phyloP scores from a whole-genome alignment of 2,113 vertebrate species.

The Cottus gobio region DNA sequence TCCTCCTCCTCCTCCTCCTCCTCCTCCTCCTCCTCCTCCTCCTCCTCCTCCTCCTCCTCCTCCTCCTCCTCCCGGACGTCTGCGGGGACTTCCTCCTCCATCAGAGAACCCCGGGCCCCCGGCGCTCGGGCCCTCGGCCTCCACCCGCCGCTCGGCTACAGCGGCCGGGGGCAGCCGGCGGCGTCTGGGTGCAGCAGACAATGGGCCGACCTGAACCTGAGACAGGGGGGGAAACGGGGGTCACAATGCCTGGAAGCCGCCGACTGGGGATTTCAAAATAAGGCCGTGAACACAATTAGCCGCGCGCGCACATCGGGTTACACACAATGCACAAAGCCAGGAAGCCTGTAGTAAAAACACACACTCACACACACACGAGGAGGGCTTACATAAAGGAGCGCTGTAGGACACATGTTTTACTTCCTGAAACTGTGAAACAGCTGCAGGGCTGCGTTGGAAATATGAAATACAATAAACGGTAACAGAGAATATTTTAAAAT shows the following conservation, averaged over 20 bases:
- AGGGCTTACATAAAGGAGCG: constrained; percentile 39
- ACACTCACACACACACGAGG: constrained; percentile 3
- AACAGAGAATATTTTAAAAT: too few species aligned
- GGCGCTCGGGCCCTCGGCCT: constrained; percentile 41
- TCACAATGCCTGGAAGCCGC: constrained; percentile 71
- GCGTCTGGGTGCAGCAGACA: constrained; percentile 94
- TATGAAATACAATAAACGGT: not conserved
- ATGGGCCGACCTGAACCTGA: constrained; percentile 94
- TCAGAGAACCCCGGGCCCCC: not conserved
- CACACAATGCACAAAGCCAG: constrained; percentile 68
- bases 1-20: too few species aligned
- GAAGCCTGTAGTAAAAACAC: constrained; percentile 64
- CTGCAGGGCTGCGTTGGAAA: not conserved
- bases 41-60: not conserved
- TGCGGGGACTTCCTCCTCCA: not conserved
- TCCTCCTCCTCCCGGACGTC: not conserved
- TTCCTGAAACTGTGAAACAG: constrained; percentile 19
- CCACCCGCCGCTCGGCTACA: constrained; percentile 77
- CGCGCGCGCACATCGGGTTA: not conserved
- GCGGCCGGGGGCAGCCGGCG: constrained; percentile 88
- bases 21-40: too few species aligned
- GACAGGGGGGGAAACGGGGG: constrained; percentile 50
- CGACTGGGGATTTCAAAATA: constrained; percentile 67
- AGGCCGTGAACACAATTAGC: constrained; percentile 49
- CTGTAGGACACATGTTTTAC: constrained; percentile 20